Evolutionary conservation across 2,888 invertebrate genomes (phyloP).

Genomic region (Macrophya alboannulata): DNA sequence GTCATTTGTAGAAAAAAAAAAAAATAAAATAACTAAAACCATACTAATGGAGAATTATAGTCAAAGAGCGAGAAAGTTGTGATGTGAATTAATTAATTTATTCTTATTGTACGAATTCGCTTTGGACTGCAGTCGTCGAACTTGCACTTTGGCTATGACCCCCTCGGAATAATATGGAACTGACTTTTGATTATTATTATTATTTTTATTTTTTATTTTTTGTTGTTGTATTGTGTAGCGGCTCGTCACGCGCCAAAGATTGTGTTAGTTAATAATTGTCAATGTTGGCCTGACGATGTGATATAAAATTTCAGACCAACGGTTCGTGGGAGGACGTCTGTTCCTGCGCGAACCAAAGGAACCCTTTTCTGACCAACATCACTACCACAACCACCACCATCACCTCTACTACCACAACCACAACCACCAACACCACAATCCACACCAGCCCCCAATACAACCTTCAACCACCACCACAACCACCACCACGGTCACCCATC

Average conservation of each 20-base stretch:
- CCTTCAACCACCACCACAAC: conserved; percentile 52
- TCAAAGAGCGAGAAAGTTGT: conserved; percentile 5
- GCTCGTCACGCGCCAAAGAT: background rate
- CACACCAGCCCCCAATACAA: conserved; percentile 49
- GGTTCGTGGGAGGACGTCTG: conserved; percentile 74
- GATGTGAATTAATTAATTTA: no score
- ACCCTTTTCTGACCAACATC: conserved; percentile 58
- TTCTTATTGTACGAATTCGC: background rate
- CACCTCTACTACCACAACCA: conserved; percentile 39
- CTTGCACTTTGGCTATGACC: background rate
- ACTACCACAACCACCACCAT: conserved; percentile 61
- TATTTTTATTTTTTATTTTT: background rate
- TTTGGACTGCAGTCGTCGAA: background rate
- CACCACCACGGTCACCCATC: conserved; percentile 54
- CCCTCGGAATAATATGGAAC: background rate
- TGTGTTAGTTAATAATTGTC: background rate
- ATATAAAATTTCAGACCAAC: conserved; percentile 73
- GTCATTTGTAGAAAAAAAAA: no score
- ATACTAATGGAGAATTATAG: background rate
- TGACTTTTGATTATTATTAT: no score
- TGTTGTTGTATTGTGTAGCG: background rate
- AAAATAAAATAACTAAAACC: background rate
- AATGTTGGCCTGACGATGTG: conserved; percentile 30
- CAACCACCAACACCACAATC: conserved; percentile 46
- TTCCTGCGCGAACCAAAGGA: conserved; percentile 74